Evolutionary conservation across 2,888 invertebrate species (phyloP).

Genomic region (Nymphalis polychloros): DNA sequence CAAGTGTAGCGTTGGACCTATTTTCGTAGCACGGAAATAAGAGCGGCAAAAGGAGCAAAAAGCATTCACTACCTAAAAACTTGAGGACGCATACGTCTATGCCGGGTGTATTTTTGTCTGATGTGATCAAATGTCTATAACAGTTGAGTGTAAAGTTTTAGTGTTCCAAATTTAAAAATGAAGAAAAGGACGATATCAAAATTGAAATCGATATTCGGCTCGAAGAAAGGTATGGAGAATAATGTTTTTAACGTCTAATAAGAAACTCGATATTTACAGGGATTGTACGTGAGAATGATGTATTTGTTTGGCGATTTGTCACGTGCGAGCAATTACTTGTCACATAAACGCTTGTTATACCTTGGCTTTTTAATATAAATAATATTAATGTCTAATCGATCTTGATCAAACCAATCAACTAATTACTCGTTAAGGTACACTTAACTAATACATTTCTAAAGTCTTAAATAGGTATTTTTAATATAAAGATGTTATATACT

Average conservation of each 20-base stretch:
- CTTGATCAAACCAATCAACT: background rate
- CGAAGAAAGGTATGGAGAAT: conserved; percentile 67
- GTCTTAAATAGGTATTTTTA: too few relatives aligned
- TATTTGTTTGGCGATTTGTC: conserved; percentile 33
- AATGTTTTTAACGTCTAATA: conserved; percentile 14
- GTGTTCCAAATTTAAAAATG: conserved; percentile 54
- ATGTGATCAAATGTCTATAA: conserved; percentile 66
- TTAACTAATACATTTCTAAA: too few relatives aligned
- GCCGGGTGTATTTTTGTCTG: conserved; percentile 75
- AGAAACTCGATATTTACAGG: conserved; percentile 20
- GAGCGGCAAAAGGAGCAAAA: conserved; percentile 81
- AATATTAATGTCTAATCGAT: background rate
- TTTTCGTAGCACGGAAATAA: conserved; percentile 82
- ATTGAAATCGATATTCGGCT: conserved; percentile 73
- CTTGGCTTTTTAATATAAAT: background rate
- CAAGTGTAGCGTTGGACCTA: conserved; percentile 78
- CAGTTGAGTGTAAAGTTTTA: conserved; percentile 54
- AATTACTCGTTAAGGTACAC: too few relatives aligned
- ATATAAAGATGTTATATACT: too few relatives aligned
- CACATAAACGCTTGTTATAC: conserved; percentile 21
- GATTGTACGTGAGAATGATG: conserved; percentile 1
- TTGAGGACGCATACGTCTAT: conserved; percentile 67
- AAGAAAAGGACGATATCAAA: conserved; percentile 77
- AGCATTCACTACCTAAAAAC: conserved; percentile 74
- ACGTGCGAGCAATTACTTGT: conserved; percentile 29